These are phyloP conservation scores for Macrochelys suwanniensis DNA, from an alignment of 2,797 vertebrate species.

Conservation along the genomic window DNA sequence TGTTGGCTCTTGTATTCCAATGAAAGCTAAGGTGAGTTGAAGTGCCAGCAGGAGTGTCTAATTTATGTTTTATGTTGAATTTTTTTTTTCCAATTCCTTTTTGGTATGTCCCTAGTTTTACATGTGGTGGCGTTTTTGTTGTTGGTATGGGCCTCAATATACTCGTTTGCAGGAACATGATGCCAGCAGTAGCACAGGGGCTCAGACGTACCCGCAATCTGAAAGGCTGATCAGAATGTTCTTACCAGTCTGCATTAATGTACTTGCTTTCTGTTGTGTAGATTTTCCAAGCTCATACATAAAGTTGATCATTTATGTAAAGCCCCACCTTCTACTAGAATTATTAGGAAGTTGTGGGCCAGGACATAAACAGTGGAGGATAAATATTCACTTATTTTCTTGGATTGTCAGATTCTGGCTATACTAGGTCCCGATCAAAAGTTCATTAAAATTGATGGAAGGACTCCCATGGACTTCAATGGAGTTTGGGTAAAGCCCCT, in stretches of 20 bases:
- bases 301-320: not conserved
- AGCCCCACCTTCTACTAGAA: not conserved
- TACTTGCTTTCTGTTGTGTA: not conserved
- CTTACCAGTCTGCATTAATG: not conserved
- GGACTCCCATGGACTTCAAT: not conserved
- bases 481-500: not conserved
- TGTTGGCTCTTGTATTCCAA: not conserved
- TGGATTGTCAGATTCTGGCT: not conserved
- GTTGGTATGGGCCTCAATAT: slow-evolving; percentile 33
- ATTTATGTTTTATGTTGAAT: slow-evolving; percentile 3
- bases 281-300: not conserved
- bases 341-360: not conserved
- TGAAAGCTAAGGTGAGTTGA: not conserved
- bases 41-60: not conserved
- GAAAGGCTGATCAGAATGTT: not conserved
- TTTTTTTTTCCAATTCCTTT: not conserved
- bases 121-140: not conserved
- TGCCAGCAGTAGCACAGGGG: slow-evolving; percentile 4
- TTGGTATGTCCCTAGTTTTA: not conserved
- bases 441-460: not conserved
- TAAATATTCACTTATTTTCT: not conserved
- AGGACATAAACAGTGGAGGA: not conserved
- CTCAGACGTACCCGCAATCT: not conserved
- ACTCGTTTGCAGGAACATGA: not conserved
- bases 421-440: not conserved